Percentiles rank a stretch among this genome's conserved stretches.
phyloP scores from a whole-genome alignment of 2,888 invertebrate genomes.

The Endomychus coccineus region DNA sequence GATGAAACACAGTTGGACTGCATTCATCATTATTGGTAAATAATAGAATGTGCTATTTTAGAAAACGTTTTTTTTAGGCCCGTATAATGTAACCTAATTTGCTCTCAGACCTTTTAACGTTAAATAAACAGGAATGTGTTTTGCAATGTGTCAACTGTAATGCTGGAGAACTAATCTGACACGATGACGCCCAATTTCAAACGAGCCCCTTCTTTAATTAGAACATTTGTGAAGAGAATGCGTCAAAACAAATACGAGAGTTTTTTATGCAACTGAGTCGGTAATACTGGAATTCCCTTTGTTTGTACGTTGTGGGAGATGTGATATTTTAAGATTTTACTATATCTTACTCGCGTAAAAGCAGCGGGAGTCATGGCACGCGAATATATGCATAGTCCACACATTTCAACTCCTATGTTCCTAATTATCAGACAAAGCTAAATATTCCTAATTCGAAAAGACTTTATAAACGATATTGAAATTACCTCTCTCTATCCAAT shows the following conservation, averaged over 20 bases:
- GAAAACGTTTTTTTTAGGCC: no score
- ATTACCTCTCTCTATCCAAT: no score
- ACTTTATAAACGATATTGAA: no score
- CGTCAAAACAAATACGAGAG: slow-evolving; percentile 37
- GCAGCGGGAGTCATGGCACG: slow-evolving; percentile 28
- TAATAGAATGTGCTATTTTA: no score
- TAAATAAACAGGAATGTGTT: slow-evolving; percentile 35
- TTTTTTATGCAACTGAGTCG: slow-evolving; percentile 35
- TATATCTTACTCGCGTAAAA: slow-evolving; percentile 28
- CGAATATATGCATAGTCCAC: no score
- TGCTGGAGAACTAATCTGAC: slow-evolving; percentile 26
- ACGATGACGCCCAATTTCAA: slow-evolving; percentile 11
- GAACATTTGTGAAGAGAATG: slow-evolving; percentile 30
- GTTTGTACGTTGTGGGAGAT: slow-evolving; percentile 35
- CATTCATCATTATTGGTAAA: no score
- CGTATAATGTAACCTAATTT: slow-evolving; percentile 27
- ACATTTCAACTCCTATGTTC: no score
- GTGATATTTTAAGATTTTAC: slow-evolving; percentile 33
- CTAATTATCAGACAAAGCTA: no score
- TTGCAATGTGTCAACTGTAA: slow-evolving; percentile 34
- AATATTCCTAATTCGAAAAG: no score
- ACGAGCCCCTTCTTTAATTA: slow-evolving; percentile 28
- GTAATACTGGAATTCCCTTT: slow-evolving; percentile 35
- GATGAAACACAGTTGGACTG: no score
- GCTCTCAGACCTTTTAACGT: slow-evolving; percentile 35